Conservation (phyloP, 2,888 invertebrate genomes). For the Orthonevra nobilis region DNA sequence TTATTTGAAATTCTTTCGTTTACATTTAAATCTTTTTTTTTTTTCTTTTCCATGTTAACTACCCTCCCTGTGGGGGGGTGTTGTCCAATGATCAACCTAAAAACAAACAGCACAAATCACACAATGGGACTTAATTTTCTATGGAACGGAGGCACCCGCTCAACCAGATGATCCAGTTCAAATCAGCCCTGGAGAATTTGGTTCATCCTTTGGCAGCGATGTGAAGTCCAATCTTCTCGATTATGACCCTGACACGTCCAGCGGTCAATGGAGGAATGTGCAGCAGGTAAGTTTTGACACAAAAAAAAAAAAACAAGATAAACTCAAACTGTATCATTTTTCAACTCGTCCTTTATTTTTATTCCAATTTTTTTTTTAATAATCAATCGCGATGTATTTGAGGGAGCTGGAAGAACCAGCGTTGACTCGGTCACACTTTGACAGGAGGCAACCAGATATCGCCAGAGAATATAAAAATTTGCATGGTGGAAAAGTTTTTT, state of each 20-base stretch:
- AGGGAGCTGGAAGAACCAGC: too few species aligned
- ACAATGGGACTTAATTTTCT: conserved; percentile 91
- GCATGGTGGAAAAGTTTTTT: conserved; percentile 49
- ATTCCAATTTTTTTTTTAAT: conserved; percentile 30
- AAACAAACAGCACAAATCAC: conserved; percentile 82
- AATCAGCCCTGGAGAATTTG: conserved; percentile 75
- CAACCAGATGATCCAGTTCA: conserved; percentile 81
- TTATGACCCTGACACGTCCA: conserved; percentile 81
- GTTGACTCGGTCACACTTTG: conserved; percentile 18
- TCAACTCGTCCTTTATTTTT: conserved; percentile 8
- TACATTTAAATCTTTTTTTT: conserved; percentile 12
- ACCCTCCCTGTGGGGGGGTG: background rate
- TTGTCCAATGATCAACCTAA: conserved; percentile 18
- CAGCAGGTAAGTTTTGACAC: conserved; percentile 83
- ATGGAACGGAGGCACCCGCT: conserved; percentile 87
- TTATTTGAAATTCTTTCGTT: conserved; percentile 13
- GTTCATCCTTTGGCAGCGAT: conserved; percentile 80
- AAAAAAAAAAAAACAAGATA: too few species aligned
- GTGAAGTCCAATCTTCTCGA: conserved; percentile 83
- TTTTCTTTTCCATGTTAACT: conserved; percentile 48
- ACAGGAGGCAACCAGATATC: background rate
- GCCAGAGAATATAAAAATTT: conserved; percentile 56
- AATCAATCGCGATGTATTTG: conserved; percentile 51
- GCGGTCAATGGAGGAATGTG: conserved; percentile 84
- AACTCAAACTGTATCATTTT: too few species aligned